Base-by-base conservation (phyloP, 2,797 vertebrate genomes). In the Pseudochromis fuscus region DNA sequence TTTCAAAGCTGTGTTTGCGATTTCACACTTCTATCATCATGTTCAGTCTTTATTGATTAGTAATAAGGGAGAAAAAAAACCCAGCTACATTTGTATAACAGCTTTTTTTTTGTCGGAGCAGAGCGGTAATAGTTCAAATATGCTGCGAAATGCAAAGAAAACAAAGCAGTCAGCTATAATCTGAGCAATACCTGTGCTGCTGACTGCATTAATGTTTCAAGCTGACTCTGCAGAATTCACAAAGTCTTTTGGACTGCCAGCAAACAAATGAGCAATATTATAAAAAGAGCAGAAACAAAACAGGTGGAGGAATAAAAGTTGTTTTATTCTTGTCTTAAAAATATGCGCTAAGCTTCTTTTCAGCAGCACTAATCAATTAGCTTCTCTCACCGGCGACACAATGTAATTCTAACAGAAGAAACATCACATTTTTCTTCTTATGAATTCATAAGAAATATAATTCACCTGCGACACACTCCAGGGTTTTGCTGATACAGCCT, bases 241-340 rank as follows among this genome's bases (percentile, higher is more conserved):
- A 75, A 75, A 72, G 65, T 38, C 27, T 69, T 76, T 79, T 30
- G 58, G 37, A 72, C 9, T 81, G 75, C 76, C 67, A 79, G 52
- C 67, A 80, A 86, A 77, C 55, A 89, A 87, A 86, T 84, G 66
- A 73, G 50, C 40, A 75, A 77, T 75, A 82, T 82, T 87, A 76
- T 76, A 79, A 81, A 72, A 68, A 63, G 37, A 72, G 58, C 16
- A 70, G 67, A 63, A 70, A 56, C 25, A 50, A 67, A 77, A 81
- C 52, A 58, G 8, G 25, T n/a, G n/a, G 7, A 0, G 5, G 3
- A 51, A 50, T 8, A 21, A 16, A 9, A 7, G 8, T 1, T 10
- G 27, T 15, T 51, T 24, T 46, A 28, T 30, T 31, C 31, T 8
- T 42, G 6, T 33, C 0, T 28, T 40, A 35, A 50, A 25, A 46